Conservation (phyloP, 1,140 invertebrate genomes). For the Drosophila sp. region DNA sequence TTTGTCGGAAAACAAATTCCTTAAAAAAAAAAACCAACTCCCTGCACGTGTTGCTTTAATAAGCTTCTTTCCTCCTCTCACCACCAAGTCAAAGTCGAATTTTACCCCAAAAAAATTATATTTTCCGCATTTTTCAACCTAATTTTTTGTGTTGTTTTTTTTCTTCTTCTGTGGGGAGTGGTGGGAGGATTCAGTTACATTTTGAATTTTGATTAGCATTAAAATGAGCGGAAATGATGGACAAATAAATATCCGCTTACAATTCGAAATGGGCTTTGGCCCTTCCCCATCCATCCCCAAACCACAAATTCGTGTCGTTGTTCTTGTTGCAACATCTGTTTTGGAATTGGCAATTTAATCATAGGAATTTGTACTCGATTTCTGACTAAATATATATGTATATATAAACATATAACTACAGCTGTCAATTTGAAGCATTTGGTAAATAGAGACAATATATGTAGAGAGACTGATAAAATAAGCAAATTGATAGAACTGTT, state of each 20-base stretch:
- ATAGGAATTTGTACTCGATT: constrained; percentile 43
- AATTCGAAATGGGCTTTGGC: constrained; percentile 20
- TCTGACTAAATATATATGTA: constrained; percentile 8
- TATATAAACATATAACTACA: constrained; percentile 35
- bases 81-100: neutral
- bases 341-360: constrained; percentile 60
- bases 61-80: constrained; percentile 30
- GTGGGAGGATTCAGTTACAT: constrained; percentile 54
- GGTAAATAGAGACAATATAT: constrained; percentile 58
- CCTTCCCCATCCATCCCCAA: neutral
- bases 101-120: constrained; percentile 45
- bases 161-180: neutral
- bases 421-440: constrained; percentile 73
- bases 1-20: neutral
- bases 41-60: constrained; percentile 69
- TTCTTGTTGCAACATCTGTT: constrained; percentile 47
- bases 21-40: constrained; percentile 31
- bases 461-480: constrained; percentile 43
- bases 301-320: constrained; percentile 1
- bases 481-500: constrained; percentile 64
- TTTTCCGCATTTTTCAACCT: constrained; percentile 55
- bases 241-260: constrained; percentile 62
- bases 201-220: constrained; percentile 79
- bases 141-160: constrained; percentile 36
- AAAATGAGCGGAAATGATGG: constrained; percentile 71